phyloP scores from a whole-genome alignment of 2,113 vertebrate genomes.

The Onychorhynchus coronatus region DNA sequence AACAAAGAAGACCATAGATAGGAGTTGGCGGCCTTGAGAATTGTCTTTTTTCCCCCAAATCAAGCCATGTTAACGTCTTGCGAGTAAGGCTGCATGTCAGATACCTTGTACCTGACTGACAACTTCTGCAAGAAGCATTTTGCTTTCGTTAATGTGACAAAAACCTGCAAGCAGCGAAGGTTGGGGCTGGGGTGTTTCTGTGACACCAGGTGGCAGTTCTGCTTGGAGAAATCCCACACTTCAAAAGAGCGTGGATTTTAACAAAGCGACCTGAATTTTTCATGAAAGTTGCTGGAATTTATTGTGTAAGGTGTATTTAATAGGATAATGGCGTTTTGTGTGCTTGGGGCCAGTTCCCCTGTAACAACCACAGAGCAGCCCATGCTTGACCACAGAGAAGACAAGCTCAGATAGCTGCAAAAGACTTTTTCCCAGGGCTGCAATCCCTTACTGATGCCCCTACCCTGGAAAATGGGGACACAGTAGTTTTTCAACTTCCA shows the following conservation, averaged over 20 bases:
- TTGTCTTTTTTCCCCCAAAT: neutral
- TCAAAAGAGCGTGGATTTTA: neutral
- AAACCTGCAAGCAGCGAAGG: neutral
- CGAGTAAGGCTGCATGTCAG: neutral
- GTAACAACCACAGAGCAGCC: neutral
- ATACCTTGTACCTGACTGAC: neutral
- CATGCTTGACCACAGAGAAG: neutral
- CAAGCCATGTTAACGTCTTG: neutral
- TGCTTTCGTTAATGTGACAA: neutral
- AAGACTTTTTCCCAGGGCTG: neutral
- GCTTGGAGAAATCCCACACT: neutral
- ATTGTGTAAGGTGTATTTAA: neutral
- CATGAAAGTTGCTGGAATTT: neutral
- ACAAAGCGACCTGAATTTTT: neutral
- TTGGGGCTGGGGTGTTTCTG: neutral
- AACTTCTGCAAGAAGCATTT: neutral
- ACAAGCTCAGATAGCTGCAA: neutral
- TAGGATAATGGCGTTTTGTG: fast-evolving
- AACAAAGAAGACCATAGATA: neutral
- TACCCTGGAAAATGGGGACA: neutral
- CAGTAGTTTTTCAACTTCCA: neutral
- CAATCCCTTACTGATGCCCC: neutral
- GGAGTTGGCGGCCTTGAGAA: neutral
- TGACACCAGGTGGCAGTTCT: neutral
- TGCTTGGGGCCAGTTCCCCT: neutral